These are phyloP conservation scores for Ecliptopera silaceata DNA, from an alignment of 2,888 invertebrate species.

Conservation along the genomic window DNA sequence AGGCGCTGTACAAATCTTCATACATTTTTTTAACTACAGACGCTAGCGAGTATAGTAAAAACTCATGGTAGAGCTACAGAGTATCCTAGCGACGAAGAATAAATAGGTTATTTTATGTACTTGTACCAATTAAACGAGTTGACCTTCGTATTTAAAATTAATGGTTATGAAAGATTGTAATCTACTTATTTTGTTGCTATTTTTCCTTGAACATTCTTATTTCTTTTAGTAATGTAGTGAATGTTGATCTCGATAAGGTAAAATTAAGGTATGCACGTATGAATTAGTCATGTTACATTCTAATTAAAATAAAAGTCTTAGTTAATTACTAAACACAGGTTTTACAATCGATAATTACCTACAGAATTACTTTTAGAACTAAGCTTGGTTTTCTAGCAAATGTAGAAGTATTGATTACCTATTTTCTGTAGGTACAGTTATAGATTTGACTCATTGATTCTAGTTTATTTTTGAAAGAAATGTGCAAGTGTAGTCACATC, in stretches of 20 bases:
- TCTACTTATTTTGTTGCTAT: background rate
- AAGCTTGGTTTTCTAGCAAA: too few relatives aligned
- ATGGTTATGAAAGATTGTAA: constrained; percentile 1
- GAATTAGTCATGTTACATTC: constrained; percentile 54
- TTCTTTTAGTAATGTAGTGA: constrained; percentile 19
- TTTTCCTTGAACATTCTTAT: constrained; percentile 8
- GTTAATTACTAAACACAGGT: too few relatives aligned
- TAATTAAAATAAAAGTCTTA: constrained; percentile 49
- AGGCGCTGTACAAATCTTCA: too few relatives aligned
- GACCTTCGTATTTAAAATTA: constrained; percentile 2
- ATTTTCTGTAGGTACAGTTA: constrained; percentile 1
- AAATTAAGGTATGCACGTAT: constrained; percentile 29
- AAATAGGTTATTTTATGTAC: too few relatives aligned
- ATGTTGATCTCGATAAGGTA: constrained; percentile 38
- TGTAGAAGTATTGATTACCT: too few relatives aligned
- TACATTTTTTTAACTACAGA: too few relatives aligned
- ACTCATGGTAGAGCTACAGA: too few relatives aligned
- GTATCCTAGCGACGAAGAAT: too few relatives aligned
- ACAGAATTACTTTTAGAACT: too few relatives aligned
- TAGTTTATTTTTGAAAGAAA: background rate
- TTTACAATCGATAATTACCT: too few relatives aligned
- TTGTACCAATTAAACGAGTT: background rate
- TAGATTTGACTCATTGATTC: too few relatives aligned
- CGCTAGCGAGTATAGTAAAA: too few relatives aligned
- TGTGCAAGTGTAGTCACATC: background rate